These are phyloP conservation scores for Magallana gigas DNA, from an alignment of 1,140 invertebrate species.

Conservation along the genomic window DNA sequence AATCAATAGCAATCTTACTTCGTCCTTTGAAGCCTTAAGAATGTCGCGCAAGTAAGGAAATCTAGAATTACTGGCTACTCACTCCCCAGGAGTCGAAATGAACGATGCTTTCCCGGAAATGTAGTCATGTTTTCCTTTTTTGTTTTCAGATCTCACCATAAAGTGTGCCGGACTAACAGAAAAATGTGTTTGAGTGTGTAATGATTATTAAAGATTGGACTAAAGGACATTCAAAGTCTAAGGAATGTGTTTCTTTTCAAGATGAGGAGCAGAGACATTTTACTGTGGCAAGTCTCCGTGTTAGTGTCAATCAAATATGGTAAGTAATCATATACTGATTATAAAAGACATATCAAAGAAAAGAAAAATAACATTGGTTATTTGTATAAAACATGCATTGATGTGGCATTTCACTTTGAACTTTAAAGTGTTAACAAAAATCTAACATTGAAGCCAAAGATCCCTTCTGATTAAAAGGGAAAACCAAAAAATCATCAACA, in stretches of 20 bases:
- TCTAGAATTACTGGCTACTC: neutral
- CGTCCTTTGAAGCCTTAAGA: slow-evolving; percentile 13
- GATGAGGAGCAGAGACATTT: neutral
- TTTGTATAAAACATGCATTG: no score
- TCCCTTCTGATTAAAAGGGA: no score
- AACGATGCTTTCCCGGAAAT: neutral
- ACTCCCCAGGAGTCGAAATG: neutral
- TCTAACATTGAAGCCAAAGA: no score
- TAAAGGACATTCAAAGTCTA: neutral
- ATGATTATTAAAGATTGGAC: neutral
- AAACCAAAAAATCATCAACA: no score
- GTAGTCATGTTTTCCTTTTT: neutral
- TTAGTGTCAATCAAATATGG: slow-evolving; percentile 1
- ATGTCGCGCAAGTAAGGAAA: neutral
- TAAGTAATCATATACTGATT: neutral
- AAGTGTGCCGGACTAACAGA: neutral
- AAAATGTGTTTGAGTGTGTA: neutral
- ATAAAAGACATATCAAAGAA: no score
- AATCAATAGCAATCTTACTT: slow-evolving; percentile 21
- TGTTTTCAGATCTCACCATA: neutral
- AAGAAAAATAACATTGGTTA: no score
- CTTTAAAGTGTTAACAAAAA: no score
- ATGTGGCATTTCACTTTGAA: no score
- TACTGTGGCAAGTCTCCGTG: slow-evolving; percentile 1
- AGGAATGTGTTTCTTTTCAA: slow-evolving; percentile 23